phyloP scores from a whole-genome alignment of 2,888 invertebrate species.

The Platypus cylindrus region DNA sequence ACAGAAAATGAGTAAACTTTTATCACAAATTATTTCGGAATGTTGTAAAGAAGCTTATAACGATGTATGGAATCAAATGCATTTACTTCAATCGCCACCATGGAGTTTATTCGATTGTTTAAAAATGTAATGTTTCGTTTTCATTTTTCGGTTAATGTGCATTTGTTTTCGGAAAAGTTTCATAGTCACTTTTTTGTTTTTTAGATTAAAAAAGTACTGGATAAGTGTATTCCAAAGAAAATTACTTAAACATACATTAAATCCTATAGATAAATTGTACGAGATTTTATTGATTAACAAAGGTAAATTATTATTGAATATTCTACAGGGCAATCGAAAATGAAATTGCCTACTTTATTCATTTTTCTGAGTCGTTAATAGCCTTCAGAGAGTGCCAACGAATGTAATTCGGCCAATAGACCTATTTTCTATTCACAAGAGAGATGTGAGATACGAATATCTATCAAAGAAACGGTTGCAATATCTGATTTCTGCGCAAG shows the following conservation, averaged over 20 bases:
- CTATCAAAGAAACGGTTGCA: too few species aligned
- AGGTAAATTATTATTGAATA: slow-evolving; percentile 18
- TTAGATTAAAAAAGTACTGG: slow-evolving; percentile 44
- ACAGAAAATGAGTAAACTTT: slow-evolving; percentile 21
- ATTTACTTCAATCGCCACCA: slow-evolving; percentile 37
- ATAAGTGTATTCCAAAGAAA: slow-evolving; percentile 42
- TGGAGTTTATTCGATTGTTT: slow-evolving; percentile 44
- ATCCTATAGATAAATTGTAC: slow-evolving; percentile 23
- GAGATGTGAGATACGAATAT: too few species aligned
- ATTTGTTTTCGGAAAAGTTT: background rate
- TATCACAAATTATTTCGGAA: slow-evolving; percentile 33
- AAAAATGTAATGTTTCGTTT: slow-evolving; percentile 23
- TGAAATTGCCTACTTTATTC: too few species aligned
- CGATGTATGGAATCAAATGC: slow-evolving; percentile 40
- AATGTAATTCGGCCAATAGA: too few species aligned
- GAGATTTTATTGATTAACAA: slow-evolving; percentile 17
- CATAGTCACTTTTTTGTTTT: slow-evolving; percentile 2
- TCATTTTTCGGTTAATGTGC: background rate
- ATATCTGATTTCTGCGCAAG: too few species aligned
- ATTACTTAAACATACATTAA: slow-evolving; percentile 28
- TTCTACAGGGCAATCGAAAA: too few species aligned
- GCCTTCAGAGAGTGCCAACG: too few species aligned
- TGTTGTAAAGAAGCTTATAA: slow-evolving; percentile 47
- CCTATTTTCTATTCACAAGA: too few species aligned
- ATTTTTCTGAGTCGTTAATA: too few species aligned